Base-by-base conservation (phyloP, 1,140 invertebrate species). In the Drosophila setifemur region DNA sequence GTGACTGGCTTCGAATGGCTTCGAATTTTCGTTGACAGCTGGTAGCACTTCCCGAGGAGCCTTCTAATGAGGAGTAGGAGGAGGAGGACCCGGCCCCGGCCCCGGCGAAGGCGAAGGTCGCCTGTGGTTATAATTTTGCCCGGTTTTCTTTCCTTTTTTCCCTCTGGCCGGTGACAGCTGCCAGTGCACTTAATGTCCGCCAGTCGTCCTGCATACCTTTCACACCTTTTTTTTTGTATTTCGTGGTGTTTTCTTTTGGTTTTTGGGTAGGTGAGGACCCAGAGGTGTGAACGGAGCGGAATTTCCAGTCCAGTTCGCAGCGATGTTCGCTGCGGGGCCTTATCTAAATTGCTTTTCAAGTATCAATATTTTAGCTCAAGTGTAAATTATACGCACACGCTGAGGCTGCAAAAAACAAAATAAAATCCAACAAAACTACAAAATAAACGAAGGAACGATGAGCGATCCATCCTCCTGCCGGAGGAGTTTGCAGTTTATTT, bases 271-370 rank as follows among this genome's bases (percentile, higher is more conserved):
- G 87, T 89, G 86, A 88, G 86, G n/a, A n/a, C n/a, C n/a, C n/a
- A n/a, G n/a, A n/a, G n/a, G n/a, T n/a, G n/a, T n/a, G n/a, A n/a
- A n/a, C n/a, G n/a, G 88, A 88, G 86, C 74, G 73, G 78, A 78
- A 89, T 89, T 77, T 89, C 77, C 63, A 86, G 86, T 89, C 67
- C 29, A 8, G 6, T 6, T 11, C 18, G 19, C 53, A 18, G 53
- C 52, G 42, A 19, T 37, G 71, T 23, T 54, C 68, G 68, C 29
- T 53, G 49, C 40, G 40, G 40, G 12, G 50, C 33, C 88, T 89
- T 89, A 89, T 89, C 88, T 89, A 89, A 89, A 89, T 89, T 89
- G 87, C 88, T 89, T 89, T 89, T 85, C 77, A 86, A 89, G 88
- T 89, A 89, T 89, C 88, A 89, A 89, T 89, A 89, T 87, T 89